A percentile compares a stretch with the other conserved stretches of the same genome.
These are phyloP conservation scores for Laticauda colubrina DNA, from an alignment of 2,113 vertebrate genomes.

Conservation along the genomic window DNA sequence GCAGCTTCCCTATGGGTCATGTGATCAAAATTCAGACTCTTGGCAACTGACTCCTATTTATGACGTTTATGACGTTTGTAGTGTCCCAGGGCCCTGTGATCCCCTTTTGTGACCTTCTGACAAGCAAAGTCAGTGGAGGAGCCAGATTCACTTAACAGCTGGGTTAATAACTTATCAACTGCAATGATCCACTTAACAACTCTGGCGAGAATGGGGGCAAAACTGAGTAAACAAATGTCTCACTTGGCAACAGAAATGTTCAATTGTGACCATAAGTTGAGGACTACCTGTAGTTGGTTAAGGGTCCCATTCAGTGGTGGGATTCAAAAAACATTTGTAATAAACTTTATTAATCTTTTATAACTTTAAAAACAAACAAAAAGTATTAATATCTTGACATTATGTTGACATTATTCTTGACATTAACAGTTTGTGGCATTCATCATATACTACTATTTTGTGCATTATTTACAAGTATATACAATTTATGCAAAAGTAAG, in stretches of 20 bases:
- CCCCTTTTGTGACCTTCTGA: background rate
- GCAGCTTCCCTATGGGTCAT: no score
- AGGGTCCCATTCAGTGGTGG: background rate
- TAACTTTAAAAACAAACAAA: no score
- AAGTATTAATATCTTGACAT: no score
- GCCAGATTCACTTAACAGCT: background rate
- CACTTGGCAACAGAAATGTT: background rate
- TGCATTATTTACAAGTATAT: no score
- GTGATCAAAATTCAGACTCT: background rate
- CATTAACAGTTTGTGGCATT: no score
- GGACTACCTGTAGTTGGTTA: background rate
- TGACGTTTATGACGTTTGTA: background rate
- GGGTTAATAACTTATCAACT: background rate
- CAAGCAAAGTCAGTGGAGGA: background rate
- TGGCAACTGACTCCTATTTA: background rate
- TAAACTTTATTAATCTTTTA: no score
- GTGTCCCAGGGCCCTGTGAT: accelerated
- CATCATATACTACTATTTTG: no score
- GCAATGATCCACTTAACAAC: background rate
- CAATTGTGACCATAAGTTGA: background rate
- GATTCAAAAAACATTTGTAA: no score
- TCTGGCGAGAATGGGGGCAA: background rate
- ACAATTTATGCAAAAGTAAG: no score
- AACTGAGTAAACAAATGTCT: background rate
- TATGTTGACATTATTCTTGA: no score